These are phyloP conservation scores for Apocheima hispidaria DNA, from an alignment of 2,888 invertebrate species.

Conservation along the genomic window DNA sequence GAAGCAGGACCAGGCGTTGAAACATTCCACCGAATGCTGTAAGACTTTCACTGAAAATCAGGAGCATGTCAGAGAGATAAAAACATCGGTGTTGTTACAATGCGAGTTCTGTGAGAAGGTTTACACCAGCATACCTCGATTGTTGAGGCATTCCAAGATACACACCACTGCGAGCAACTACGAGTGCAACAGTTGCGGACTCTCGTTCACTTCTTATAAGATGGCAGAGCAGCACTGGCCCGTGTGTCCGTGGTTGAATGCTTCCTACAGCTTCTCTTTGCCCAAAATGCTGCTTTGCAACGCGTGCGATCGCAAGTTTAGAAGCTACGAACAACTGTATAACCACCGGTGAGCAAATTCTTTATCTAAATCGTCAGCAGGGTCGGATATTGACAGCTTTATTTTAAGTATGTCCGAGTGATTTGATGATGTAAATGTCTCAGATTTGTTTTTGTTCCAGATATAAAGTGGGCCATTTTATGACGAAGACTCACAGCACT, in stretches of 20 bases:
- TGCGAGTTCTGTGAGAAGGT: constrained; percentile 83
- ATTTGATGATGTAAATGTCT: background rate
- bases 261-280: constrained; percentile 72
- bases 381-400: background rate
- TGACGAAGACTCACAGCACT: constrained; percentile 63
- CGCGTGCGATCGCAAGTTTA: constrained; percentile 79
- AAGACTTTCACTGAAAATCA: constrained; percentile 54
- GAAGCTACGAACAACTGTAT: constrained; percentile 79
- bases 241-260: constrained; percentile 72
- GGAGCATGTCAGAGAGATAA: constrained; percentile 72
- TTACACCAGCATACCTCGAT: constrained; percentile 76
- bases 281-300: constrained; percentile 79
- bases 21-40: constrained; percentile 70
- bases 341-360: constrained; percentile 73
- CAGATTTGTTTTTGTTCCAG: constrained; percentile 53
- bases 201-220: constrained; percentile 71
- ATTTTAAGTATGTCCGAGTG: too few relatives aligned
- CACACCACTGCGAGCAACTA: constrained; percentile 89
- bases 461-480: constrained; percentile 77
- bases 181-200: constrained; percentile 85
- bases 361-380: too few relatives aligned
- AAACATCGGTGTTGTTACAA: constrained; percentile 76
- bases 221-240: constrained; percentile 77
- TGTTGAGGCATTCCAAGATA: constrained; percentile 72
- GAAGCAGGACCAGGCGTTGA: constrained; percentile 67